Evolutionary conservation across 2,888 invertebrate species (phyloP).

Genomic region (Harmothoe impar): DNA sequence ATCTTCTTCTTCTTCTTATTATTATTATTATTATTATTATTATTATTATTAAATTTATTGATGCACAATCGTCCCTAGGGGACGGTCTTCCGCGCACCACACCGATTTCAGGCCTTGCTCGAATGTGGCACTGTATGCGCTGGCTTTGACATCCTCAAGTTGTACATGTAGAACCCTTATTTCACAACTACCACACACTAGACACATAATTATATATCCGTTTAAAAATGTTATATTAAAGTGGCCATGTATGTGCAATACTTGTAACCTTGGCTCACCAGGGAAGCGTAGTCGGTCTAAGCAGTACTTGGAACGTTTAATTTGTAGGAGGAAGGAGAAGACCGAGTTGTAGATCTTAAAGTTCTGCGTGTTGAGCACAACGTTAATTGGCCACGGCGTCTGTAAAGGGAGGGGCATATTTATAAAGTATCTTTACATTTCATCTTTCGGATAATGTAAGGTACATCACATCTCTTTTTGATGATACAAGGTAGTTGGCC

Average conservation of each 20-base stretch:
- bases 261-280: conserved; percentile 73
- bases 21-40: too few relatives aligned
- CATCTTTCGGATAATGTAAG: neutral
- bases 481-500: neutral
- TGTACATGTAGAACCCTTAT: too few relatives aligned
- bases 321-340: conserved; percentile 82
- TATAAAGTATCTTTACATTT: neutral
- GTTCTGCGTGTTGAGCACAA: conserved; percentile 78
- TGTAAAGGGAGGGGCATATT: conserved; percentile 65
- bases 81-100: too few relatives aligned
- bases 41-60: too few relatives aligned
- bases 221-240: too few relatives aligned
- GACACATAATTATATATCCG: too few relatives aligned
- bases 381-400: conserved; percentile 82
- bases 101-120: too few relatives aligned
- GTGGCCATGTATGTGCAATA: neutral
- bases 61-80: too few relatives aligned
- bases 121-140: too few relatives aligned
- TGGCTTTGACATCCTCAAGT: too few relatives aligned
- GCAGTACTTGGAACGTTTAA: conserved; percentile 82
- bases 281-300: conserved; percentile 81
- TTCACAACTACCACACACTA: too few relatives aligned
- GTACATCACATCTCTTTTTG: neutral
- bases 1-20: too few relatives aligned
- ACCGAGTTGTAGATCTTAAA: conserved; percentile 81